A percentile compares a stretch with the other conserved stretches of the same genome.
Evolutionary conservation across 2,888 invertebrate genomes (phyloP).

Genomic region (Phoenoteleia sp.): DNA sequence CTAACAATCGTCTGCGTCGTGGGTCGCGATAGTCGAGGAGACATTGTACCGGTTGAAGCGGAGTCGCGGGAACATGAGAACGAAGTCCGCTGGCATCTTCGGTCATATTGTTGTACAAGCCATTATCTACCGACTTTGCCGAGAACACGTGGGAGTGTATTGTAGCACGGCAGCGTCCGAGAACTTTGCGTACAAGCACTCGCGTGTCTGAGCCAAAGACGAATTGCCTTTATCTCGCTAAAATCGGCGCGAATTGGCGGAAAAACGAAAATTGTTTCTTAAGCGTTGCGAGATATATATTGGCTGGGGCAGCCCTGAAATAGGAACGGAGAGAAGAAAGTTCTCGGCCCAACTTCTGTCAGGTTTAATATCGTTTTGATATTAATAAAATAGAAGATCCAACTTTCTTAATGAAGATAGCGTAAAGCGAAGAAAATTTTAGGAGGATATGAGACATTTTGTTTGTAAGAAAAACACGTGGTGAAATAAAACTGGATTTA

Average conservation of each 20-base stretch:
- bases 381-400: background rate
- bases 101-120: conserved; percentile 79
- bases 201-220: conserved; percentile 61
- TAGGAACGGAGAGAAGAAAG: background rate
- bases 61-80: conserved; percentile 58
- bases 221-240: conserved; percentile 60
- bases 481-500: too few relatives aligned
- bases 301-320: too few relatives aligned
- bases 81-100: conserved; percentile 61
- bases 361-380: background rate
- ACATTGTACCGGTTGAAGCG: conserved; percentile 39
- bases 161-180: conserved; percentile 61
- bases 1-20: conserved; percentile 65
- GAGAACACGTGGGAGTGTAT: conserved; percentile 65
- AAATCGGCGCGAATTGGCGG: conserved; percentile 58
- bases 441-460: too few relatives aligned
- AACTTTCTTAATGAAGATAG: too few relatives aligned
- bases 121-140: conserved; percentile 80
- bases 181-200: conserved; percentile 51
- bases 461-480: too few relatives aligned
- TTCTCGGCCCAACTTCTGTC: background rate
- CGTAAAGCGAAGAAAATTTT: too few relatives aligned
- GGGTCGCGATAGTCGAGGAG: conserved; percentile 53
- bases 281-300: too few relatives aligned
- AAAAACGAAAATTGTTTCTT: conserved; percentile 54